Percentiles rank a stretch among this genome's conserved stretches.
Evolutionary conservation across 2,888 invertebrate genomes (phyloP).

Genomic region (Pseudococcus jackbeardsleyi): DNA sequence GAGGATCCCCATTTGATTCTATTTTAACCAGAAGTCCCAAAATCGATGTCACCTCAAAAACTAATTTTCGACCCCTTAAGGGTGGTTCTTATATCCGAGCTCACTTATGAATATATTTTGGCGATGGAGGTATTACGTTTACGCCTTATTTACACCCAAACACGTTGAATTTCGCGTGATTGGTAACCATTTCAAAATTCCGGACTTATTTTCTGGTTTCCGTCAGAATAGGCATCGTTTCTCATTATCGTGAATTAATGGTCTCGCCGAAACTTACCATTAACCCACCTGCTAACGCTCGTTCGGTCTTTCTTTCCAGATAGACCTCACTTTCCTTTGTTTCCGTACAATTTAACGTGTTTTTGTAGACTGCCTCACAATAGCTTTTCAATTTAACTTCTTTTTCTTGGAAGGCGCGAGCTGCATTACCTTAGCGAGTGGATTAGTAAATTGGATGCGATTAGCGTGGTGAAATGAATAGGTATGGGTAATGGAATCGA

Average conservation of each 20-base stretch:
- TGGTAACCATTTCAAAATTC: constrained; percentile 20
- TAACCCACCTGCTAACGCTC: background rate
- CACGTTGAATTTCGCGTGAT: constrained; percentile 28
- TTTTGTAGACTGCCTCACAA: background rate
- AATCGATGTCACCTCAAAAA: too few relatives aligned
- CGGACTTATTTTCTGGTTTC: constrained; percentile 21
- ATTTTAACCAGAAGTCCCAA: too few relatives aligned
- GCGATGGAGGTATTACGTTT: background rate
- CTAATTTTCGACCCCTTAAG: too few relatives aligned
- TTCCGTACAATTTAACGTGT: background rate
- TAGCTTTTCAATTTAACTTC: constrained; percentile 18
- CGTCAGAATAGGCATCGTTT: constrained; percentile 25
- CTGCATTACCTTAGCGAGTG: background rate
- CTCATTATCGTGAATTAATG: constrained; percentile 37
- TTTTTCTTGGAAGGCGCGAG: background rate
- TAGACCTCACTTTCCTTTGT: background rate
- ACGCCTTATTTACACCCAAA: background rate
- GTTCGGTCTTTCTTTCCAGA: background rate
- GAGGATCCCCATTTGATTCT: too few relatives aligned
- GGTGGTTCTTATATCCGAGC: too few relatives aligned
- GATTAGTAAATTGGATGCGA: constrained; percentile 32
- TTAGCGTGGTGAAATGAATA: background rate
- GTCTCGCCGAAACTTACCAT: constrained; percentile 9
- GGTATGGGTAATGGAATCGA: background rate
- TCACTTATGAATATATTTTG: too few relatives aligned